A percentile compares a stretch with the other conserved stretches of the same genome.
These are phyloP conservation scores for Meloidogyne chitwoodi DNA, from an alignment of 1,140 invertebrate genomes.

Conservation along the genomic window DNA sequence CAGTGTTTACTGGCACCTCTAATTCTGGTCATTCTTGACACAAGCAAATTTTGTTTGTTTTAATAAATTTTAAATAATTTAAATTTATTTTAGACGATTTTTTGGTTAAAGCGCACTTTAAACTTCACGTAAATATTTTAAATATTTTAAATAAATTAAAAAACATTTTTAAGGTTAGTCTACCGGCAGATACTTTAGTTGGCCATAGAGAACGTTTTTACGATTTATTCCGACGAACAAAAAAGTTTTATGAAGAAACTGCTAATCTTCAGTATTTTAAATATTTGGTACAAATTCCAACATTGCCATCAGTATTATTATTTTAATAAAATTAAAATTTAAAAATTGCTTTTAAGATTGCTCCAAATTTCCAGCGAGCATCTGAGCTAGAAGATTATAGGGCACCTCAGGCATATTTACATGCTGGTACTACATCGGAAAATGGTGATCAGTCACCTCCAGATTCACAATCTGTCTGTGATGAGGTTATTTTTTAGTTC, in stretches of 20 bases:
- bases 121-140: constrained; percentile 85
- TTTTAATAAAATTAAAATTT: constrained; percentile 13
- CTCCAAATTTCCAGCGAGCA: constrained; percentile 89
- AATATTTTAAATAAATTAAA: too few species aligned
- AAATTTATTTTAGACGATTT: constrained; percentile 70
- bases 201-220: constrained; percentile 86
- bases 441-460: constrained; percentile 67
- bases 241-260: constrained; percentile 86
- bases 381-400: constrained; percentile 86
- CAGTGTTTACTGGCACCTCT: constrained; percentile 91
- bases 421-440: constrained; percentile 66
- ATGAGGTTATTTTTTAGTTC: constrained; percentile 44
- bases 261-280: constrained; percentile 94
- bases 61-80: not conserved
- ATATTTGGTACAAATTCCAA: constrained; percentile 85
- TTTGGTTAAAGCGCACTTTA: constrained; percentile 89
- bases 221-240: constrained; percentile 80
- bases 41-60: constrained; percentile 73
- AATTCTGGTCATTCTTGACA: constrained; percentile 92
- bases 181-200: constrained; percentile 80
- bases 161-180: too few species aligned
- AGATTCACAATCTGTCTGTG: constrained; percentile 58
- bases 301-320: constrained; percentile 75
- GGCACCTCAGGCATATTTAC: constrained; percentile 84
- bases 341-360: constrained; percentile 72